Percentiles rank a stretch among this genome's conserved stretches.
Conservation (phyloP, 2,797 vertebrate species). For the Scarus forsteni region DNA sequence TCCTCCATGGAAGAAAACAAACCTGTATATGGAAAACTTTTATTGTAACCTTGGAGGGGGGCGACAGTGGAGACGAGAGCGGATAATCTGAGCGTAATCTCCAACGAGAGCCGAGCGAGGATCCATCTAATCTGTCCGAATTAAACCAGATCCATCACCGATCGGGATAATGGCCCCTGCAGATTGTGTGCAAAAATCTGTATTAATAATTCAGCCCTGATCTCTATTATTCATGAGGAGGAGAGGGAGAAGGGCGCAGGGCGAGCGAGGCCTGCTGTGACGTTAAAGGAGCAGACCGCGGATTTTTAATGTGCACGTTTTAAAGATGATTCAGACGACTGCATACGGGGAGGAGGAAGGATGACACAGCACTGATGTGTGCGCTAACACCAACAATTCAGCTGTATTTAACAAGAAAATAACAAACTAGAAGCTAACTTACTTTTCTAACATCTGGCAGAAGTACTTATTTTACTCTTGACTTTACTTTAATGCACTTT, state of each 20-base stretch:
- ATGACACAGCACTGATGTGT: neutral
- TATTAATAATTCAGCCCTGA: slow-evolving; percentile 79
- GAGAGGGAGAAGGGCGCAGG: slow-evolving; percentile 37
- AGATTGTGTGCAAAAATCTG: slow-evolving; percentile 85
- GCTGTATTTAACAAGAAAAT: too few relatives aligned
- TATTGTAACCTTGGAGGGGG: slow-evolving; percentile 64
- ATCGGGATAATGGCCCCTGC: slow-evolving; percentile 76
- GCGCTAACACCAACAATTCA: too few relatives aligned
- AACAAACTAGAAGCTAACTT: too few relatives aligned
- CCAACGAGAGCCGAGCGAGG: slow-evolving; percentile 48
- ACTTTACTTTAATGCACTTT: too few relatives aligned
- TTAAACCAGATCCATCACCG: slow-evolving; percentile 79
- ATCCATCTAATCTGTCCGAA: slow-evolving; percentile 77
- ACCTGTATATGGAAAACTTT: slow-evolving; percentile 61
- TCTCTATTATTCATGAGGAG: slow-evolving; percentile 77
- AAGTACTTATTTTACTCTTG: too few relatives aligned
- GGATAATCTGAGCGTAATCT: slow-evolving; percentile 74
- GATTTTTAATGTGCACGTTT: neutral
- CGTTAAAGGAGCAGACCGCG: slow-evolving; percentile 24
- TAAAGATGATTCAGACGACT: neutral
- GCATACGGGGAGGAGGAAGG: neutral
- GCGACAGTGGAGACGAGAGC: slow-evolving; percentile 51
- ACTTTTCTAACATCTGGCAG: too few relatives aligned
- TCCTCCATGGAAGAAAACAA: slow-evolving; percentile 54
- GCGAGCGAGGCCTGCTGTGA: slow-evolving; percentile 6